Evolutionary conservation across 2,113 vertebrate species (phyloP).

Genomic region (Dasyurus viverrinus): DNA sequence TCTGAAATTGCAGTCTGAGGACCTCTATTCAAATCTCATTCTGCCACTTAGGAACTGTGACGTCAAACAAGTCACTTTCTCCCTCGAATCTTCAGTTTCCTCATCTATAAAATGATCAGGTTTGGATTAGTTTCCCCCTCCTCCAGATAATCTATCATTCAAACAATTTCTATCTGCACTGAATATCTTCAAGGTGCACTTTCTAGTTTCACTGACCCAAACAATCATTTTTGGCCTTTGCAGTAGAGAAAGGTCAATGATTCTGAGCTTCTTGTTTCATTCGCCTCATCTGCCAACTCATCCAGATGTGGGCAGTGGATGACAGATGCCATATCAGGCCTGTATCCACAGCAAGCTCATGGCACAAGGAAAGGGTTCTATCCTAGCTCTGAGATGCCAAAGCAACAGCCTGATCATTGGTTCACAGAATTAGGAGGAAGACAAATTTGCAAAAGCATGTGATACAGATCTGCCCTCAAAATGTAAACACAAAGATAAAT

Average conservation of each 20-base stretch:
- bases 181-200: background rate
- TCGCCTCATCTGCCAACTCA: background rate
- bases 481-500: slow-evolving; percentile 56
- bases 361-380: background rate
- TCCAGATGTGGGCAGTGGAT: background rate
- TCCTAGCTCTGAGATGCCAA: background rate
- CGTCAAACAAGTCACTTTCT: background rate
- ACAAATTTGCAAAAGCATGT: background rate
- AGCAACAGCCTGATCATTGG: background rate
- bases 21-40: background rate
- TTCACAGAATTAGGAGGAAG: slow-evolving; percentile 10
- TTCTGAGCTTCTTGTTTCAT: background rate
- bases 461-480: slow-evolving; percentile 22
- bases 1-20: background rate
- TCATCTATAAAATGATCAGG: background rate
- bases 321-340: slow-evolving; percentile 16
- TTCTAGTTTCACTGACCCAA: background rate
- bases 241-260: background rate
- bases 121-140: background rate
- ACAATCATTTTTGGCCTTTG: background rate
- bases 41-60: background rate
- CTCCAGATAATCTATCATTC: too few species aligned
- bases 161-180: background rate
- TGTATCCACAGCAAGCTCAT: background rate
- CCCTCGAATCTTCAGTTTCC: slow-evolving; percentile 2